Base-by-base conservation (phyloP, 1,140 invertebrate species). In the Pantala flavescens region DNA sequence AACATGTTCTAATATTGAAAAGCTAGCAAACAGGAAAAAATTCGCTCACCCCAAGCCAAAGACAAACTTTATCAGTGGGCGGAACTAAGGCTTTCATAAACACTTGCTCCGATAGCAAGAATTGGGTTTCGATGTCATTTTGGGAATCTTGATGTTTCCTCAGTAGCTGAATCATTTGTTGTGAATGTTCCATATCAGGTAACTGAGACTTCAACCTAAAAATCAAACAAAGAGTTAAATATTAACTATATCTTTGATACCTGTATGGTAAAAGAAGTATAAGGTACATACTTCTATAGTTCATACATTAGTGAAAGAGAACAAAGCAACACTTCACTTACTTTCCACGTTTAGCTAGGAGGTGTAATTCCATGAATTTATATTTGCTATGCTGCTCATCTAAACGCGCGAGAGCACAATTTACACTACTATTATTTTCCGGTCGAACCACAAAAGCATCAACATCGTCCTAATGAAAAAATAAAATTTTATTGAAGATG, bases 311-410 rank as follows among this genome's bases (percentile, higher is more conserved):
- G 28, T 73, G 2, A 24, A 71, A 73, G 74, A 71, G 3, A 71
- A 42, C 23, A 43, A 43, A 7, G 21, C 36, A 74, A 43, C 36
- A 70, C 12, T 28, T 0, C 43, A 43, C 71, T 76, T 80, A 87
- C 81, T 94, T 90, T 80, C 89, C 88, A 76, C 91, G 90, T 79
- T 95, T 96, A 70, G 89, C 90, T 76, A 89, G 84, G 76, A 98
- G 86, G 82, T 95, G 97, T 78, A 89, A 90, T 84, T 98, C 97
- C 92, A 98, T 97, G 81, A 96, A 96, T 85, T 98, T 98, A 82
- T 98, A 98, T 86, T 98, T 98, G 75, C 89, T 90, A 84, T 96
- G 93, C 82, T 92, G 91, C 80, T 98, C 96, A 81, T 98, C 95
- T 43, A 98, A 84, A 77, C 86, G 88, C 79, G 90, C 90, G 63